Percentiles rank a stretch among this genome's conserved stretches.
phyloP scores from a whole-genome alignment of 2,888 invertebrate genomes.

The Dynastes tityus region DNA sequence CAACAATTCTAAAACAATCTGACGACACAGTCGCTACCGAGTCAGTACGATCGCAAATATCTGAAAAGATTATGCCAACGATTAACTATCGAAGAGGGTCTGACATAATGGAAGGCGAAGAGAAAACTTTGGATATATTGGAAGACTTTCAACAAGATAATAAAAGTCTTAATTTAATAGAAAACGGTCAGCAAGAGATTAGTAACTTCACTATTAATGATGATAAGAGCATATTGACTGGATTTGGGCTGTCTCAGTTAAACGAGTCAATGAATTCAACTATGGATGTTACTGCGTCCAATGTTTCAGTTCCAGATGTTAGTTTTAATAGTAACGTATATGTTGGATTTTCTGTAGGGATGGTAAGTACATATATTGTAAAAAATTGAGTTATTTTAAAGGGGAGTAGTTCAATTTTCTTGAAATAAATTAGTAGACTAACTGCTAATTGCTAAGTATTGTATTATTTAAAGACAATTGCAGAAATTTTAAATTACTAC shows the following conservation, averaged over 20 bases:
- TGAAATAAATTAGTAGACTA: background rate
- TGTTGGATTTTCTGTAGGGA: slow-evolving; percentile 65
- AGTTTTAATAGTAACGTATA: slow-evolving; percentile 56
- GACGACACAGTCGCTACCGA: slow-evolving; percentile 7
- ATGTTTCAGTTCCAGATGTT: slow-evolving; percentile 33
- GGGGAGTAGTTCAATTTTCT: too few relatives aligned
- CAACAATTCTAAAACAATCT: background rate
- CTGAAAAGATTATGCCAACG: slow-evolving; percentile 51
- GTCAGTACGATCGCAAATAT: slow-evolving; percentile 6
- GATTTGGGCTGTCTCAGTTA: slow-evolving; percentile 55
- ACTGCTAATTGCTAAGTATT: too few relatives aligned
- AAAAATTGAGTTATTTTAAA: too few relatives aligned
- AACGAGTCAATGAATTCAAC: slow-evolving; percentile 52
- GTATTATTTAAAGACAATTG: too few relatives aligned
- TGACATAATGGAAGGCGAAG: slow-evolving; percentile 52
- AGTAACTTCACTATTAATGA: slow-evolving; percentile 50
- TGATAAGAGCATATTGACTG: slow-evolving; percentile 51
- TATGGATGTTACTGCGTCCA: slow-evolving; percentile 49
- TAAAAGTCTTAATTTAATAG: slow-evolving; percentile 10
- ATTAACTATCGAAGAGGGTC: slow-evolving; percentile 66
- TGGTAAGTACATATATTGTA: slow-evolving; percentile 61
- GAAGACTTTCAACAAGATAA: background rate
- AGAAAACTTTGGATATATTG: slow-evolving; percentile 30
- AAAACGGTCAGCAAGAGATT: slow-evolving; percentile 44
- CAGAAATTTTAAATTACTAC: too few relatives aligned